These are phyloP conservation scores for Drosophila repletoides DNA, from an alignment of 1,140 invertebrate genomes.

Conservation along the genomic window DNA sequence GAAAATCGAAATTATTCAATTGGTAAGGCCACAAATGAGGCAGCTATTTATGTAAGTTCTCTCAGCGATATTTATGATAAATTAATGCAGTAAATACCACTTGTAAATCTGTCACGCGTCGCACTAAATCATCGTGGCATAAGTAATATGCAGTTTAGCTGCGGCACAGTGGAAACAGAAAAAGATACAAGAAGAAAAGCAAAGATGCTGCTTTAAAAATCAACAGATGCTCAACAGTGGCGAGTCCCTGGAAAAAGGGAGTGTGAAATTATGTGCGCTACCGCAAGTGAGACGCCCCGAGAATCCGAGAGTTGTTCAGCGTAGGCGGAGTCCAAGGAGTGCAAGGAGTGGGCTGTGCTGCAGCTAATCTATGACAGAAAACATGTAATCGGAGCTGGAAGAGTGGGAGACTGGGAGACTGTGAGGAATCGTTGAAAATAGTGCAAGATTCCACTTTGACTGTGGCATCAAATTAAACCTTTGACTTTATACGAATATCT, in stretches of 20 bases:
- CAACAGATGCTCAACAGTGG: constrained; percentile 67
- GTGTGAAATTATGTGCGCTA: constrained; percentile 70
- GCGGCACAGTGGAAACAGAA: constrained; percentile 19
- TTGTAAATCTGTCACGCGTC: constrained; percentile 80
- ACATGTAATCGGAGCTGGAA: constrained; percentile 71
- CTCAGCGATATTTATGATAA: constrained; percentile 62
- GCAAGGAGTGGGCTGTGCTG: constrained; percentile 45
- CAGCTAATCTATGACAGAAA: constrained; percentile 78
- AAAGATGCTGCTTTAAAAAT: constrained; percentile 36
- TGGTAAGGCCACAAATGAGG: not conserved
- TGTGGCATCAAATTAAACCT: constrained; percentile 41
- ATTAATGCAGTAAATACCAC: constrained; percentile 76
- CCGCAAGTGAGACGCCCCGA: constrained; percentile 42
- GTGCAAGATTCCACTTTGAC: constrained; percentile 28
- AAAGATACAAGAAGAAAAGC: not conserved
- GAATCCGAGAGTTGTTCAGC: too few relatives aligned
- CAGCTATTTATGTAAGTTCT: constrained; percentile 9
- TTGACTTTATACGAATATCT: constrained; percentile 45
- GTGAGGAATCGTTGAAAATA: constrained; percentile 50
- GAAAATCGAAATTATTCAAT: not conserved
- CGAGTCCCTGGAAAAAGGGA: constrained; percentile 26
- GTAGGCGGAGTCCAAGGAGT: not conserved
- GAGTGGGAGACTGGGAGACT: too few relatives aligned
- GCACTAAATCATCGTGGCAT: constrained; percentile 73
- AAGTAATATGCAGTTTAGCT: constrained; percentile 74